Evolutionary conservation across 2,888 invertebrate species (phyloP), one percentile per base, ranked within the genome.

Genomic region (Tortricodes alternella): DNA sequence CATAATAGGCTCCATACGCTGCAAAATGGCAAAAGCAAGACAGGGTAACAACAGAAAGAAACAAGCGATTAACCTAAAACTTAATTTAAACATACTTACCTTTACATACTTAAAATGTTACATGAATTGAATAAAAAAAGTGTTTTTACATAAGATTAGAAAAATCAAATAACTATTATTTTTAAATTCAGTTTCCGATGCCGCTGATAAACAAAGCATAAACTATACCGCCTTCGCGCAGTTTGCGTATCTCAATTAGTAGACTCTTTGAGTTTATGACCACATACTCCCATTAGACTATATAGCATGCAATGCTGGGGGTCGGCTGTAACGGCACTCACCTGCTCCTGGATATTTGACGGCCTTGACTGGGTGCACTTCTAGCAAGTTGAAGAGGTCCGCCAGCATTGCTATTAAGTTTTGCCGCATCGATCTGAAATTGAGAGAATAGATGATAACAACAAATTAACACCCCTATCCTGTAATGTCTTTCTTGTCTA

Each of bases 301-400:
- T 83, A 64, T 52, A 76, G 78, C 89, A 89, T 89, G 89, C 89
- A 83, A 79, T 80, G 83, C 74, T 58, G 66, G 65, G 68, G 66
- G 6, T n/a, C 50, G 60, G 46, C 46, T 58, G 41, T n/a, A n/a
- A n/a, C n/a, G 52, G 60, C 65, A 89, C 90, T 88, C 71, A 88
- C 89, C 87, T 83, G 93, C 94, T 64, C 95, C 96, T 3, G 96
- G 96, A 82, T 95, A 94, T 74, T 95, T 94, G 62, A 97, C 97
- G 75, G 96, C 96, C 80, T 96, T 95, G 34, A 95, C 96, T 15
- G 97, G 97, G 85, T 97, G 96, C 63, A 98, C 96, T 92, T 98
- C 98, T 80, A 98, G 92, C 73, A 96, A 93, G 85, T 97, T 97
- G 89, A 98, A 98, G 73, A 99, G 93, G 86, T 99, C 98, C 58